Evolutionary conservation across 2,113 vertebrate species (phyloP).

Genomic region (Okapia johnstoni): DNA sequence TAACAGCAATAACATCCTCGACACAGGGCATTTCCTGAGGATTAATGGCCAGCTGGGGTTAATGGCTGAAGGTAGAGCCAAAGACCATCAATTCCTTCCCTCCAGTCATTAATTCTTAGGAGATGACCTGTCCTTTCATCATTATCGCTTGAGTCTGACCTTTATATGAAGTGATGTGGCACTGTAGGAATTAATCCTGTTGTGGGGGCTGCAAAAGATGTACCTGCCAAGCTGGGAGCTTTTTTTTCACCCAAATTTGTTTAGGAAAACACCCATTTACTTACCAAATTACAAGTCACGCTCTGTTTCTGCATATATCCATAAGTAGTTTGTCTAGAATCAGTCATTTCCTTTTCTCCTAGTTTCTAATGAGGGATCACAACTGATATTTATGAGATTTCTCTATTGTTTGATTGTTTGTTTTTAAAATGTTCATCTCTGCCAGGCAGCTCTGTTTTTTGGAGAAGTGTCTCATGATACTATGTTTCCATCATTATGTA

Average conservation of each 20-base stretch:
- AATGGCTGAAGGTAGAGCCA: conserved; percentile 53
- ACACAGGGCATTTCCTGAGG: conserved; percentile 45
- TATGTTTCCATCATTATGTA: background rate
- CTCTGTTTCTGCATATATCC: background rate
- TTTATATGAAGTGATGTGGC: conserved; percentile 66
- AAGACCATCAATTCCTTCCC: conserved; percentile 63
- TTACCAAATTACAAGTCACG: background rate
- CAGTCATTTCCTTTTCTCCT: background rate
- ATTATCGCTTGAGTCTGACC: conserved; percentile 64
- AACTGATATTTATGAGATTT: background rate
- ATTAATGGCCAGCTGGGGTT: conserved; percentile 62
- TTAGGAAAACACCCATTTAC: background rate
- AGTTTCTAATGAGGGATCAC: background rate
- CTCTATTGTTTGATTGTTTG: background rate
- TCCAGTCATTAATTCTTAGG: conserved; percentile 67
- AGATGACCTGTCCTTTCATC: conserved; percentile 64
- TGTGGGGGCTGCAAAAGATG: background rate
- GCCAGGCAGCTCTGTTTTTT: background rate
- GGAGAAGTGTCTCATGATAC: background rate
- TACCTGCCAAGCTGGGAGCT: background rate
- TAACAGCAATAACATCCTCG: conserved; percentile 11
- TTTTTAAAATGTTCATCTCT: background rate
- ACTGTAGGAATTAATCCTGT: conserved; percentile 41
- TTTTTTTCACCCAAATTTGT: background rate
- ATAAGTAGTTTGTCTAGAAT: background rate